Percentiles rank a stretch among this genome's conserved stretches.
Conservation (phyloP, 2,113 vertebrate species). For the Cygnus buccinator region DNA sequence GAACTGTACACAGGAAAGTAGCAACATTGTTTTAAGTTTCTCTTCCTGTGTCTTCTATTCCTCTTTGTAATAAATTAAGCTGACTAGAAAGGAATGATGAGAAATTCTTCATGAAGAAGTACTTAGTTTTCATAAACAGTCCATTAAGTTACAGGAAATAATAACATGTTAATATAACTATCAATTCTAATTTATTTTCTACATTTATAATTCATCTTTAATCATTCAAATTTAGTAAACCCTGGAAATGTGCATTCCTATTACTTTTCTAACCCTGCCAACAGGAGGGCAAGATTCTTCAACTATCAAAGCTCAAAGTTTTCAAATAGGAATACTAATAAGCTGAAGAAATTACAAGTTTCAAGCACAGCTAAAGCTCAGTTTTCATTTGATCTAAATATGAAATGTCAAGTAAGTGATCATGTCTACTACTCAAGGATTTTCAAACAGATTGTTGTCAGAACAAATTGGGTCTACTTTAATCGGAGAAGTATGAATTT, state of each 20-base stretch:
- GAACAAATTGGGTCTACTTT: background rate
- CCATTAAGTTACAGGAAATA: background rate
- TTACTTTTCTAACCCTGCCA: background rate
- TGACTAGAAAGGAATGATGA: background rate
- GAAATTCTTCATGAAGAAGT: background rate
- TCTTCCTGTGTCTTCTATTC: background rate
- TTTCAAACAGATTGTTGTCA: background rate
- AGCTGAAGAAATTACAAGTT: background rate
- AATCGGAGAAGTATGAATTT: background rate
- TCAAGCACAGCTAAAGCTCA: background rate
- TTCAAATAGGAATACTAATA: background rate
- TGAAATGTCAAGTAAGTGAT: conserved; percentile 2
- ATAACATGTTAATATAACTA: background rate
- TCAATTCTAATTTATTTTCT: background rate
- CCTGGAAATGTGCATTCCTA: background rate
- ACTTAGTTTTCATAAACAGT: background rate
- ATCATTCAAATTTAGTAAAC: background rate
- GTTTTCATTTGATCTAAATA: conserved; percentile 5
- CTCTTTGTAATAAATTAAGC: background rate
- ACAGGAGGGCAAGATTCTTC: background rate
- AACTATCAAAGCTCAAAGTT: background rate
- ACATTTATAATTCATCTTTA: background rate
- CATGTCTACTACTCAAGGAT: background rate
- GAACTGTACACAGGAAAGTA: background rate
- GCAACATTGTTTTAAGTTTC: background rate